Evolutionary conservation across 2,888 invertebrate species (phyloP), one percentile per base, ranked within the genome.

Genomic region (Osedax fenrisi): DNA sequence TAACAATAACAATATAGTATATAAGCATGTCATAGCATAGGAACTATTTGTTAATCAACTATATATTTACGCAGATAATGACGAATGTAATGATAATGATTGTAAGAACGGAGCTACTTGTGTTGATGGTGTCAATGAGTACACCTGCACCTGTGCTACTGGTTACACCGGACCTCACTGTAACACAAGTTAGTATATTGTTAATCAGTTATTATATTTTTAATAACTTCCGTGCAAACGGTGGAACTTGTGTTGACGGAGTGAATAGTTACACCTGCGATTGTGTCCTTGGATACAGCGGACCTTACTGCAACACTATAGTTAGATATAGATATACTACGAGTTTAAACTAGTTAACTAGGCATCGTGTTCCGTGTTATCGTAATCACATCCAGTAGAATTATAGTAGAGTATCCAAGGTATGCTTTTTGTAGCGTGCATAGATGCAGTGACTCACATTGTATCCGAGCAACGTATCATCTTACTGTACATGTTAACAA

Each of bases 101-200:
- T 76, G 76, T 68, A 41, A 56, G 3, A 67, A 67, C 23, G 67
- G 67, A 13, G 67, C 22, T 23, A 67, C 67, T n/a, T 67, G 67
- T 26, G 26, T 24, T 2, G 67, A 67, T 13, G 67, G 23, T 13
- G 67, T 21, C 13, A 67, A 67, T 26, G 2, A 2, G 2, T 67
- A 67, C 67, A 67, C 25, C 25, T 67, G 67, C 67, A 10, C 2
- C 3, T 67, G 67, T 67, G 67, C 25, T 67, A n/a, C 67, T 13
- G 67, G 67, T 3, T 67, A 67, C 25, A 23, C 2, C 2, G 67
- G 67, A 23, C 67, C 67, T 24, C 21, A 1, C 67, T 67, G 67
- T 25, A 67, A 67, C 67, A 67, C 23, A n/a, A 25, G 67, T 67
- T 23, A 17, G 67, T 67, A 22, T 23, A 21, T 0, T 21, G n/a